These are phyloP conservation scores for Hydrolagus colliei DNA, from an alignment of 2,797 vertebrate genomes.

Conservation along the genomic window DNA sequence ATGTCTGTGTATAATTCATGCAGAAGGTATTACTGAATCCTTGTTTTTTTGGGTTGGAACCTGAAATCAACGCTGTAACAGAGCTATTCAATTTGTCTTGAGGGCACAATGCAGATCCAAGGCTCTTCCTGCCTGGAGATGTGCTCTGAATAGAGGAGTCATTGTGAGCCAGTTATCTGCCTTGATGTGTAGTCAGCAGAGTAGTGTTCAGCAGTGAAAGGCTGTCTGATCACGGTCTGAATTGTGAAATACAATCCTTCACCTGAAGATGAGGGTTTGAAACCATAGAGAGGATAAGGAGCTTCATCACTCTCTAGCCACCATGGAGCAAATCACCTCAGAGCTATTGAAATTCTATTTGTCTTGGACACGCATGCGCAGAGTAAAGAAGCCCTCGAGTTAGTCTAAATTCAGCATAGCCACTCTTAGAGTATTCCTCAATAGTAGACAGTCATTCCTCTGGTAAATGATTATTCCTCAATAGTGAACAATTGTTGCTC, in stretches of 20 bases:
- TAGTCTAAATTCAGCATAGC: too few species aligned
- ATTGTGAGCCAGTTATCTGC: neutral
- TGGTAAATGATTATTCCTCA: too few species aligned
- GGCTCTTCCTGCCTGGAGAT: neutral
- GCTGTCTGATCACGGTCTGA: neutral
- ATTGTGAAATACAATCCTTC: neutral
- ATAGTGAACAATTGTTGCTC: too few species aligned
- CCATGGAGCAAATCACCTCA: neutral
- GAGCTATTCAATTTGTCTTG: neutral
- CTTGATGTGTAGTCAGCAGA: neutral
- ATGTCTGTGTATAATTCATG: constrained; percentile 1
- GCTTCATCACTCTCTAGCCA: neutral
- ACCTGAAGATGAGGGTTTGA: neutral
- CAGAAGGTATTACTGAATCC: neutral
- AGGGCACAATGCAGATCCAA: too few species aligned
- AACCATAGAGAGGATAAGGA: neutral
- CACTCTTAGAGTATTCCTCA: too few species aligned
- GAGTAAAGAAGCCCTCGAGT: too few species aligned
- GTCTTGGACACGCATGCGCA: too few species aligned
- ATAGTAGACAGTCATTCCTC: too few species aligned
- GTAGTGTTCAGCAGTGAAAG: neutral
- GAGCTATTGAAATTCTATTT: too few species aligned
- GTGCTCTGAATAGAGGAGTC: neutral
- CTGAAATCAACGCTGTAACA: neutral
- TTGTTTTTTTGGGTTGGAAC: neutral